Evolutionary conservation across 2,797 vertebrate genomes (phyloP).

Genomic region (Spinibarbus caldwelli): DNA sequence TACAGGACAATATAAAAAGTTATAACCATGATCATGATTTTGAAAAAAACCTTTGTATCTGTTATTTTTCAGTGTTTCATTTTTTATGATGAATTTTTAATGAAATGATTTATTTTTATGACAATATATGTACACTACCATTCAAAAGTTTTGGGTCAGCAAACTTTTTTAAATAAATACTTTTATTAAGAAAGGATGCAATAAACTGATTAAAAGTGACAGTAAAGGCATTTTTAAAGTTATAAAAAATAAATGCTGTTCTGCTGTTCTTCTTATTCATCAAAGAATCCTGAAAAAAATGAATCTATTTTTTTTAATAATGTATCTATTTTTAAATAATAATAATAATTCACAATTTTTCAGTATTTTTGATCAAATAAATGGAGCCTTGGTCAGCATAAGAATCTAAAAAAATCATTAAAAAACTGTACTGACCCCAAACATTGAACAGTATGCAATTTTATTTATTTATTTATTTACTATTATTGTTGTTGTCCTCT

Average conservation of each 20-base stretch:
- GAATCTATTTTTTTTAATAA: neutral
- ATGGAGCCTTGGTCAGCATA: neutral
- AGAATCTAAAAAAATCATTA: too few relatives aligned
- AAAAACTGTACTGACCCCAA: neutral
- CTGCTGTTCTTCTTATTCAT: neutral
- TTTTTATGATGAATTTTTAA: too few relatives aligned
- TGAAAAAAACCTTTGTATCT: neutral
- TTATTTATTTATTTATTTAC: neutral
- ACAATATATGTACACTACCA: neutral
- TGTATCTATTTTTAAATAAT: neutral
- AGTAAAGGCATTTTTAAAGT: neutral
- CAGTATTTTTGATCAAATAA: neutral
- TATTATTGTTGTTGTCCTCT: constrained; percentile 11
- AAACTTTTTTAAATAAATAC: neutral
- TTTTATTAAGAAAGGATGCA: neutral
- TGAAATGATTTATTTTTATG: too few relatives aligned
- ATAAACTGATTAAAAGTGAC: neutral
- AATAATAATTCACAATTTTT: neutral
- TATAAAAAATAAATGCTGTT: neutral
- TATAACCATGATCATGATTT: neutral
- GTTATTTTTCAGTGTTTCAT: neutral
- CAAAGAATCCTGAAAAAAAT: neutral
- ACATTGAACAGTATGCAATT: neutral
- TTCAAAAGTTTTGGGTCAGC: neutral
- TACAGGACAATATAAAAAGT: neutral